Evolutionary conservation across 2,888 invertebrate genomes (phyloP).

Genomic region (Lasioglossum morio): DNA sequence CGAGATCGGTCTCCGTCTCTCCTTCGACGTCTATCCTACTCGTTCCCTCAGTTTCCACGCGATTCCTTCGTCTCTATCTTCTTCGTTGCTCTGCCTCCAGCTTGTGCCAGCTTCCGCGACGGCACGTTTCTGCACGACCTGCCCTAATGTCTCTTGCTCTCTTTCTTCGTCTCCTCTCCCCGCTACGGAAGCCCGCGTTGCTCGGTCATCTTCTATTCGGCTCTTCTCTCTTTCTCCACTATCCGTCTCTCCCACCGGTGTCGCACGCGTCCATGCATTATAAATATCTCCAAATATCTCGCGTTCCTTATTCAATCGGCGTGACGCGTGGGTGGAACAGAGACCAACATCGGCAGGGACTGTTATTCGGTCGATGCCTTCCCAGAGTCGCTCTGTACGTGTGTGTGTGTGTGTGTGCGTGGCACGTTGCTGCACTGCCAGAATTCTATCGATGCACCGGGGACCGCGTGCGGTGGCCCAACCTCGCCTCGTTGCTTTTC

Average conservation of each 20-base stretch:
- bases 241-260: constrained; percentile 20
- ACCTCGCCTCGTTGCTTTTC: constrained; percentile 35
- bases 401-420: constrained; percentile 30
- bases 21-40: not conserved
- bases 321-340: constrained; percentile 4
- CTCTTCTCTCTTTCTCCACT: constrained; percentile 15
- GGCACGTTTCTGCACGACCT: constrained; percentile 70
- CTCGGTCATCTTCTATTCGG: constrained; percentile 33
- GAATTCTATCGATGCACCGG: constrained; percentile 41
- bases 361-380: constrained; percentile 65
- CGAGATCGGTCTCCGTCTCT: not conserved
- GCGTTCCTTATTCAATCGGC: constrained; percentile 69
- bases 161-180: constrained; percentile 29
- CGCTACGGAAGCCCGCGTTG: constrained; percentile 12
- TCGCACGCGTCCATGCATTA: constrained; percentile 72
- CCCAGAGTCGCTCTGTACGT: constrained; percentile 1
- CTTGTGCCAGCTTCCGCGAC: constrained; percentile 52
- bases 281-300: constrained; percentile 77
- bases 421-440: constrained; percentile 29
- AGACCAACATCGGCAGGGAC: constrained; percentile 21
- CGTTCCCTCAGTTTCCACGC: constrained; percentile 43
- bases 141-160: constrained; percentile 67
- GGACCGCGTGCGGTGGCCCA: constrained; percentile 13
- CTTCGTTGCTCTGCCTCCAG: constrained; percentile 33
- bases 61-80: constrained; percentile 51